phyloP scores from a whole-genome alignment of 2,797 vertebrate species.

The Argentina silus region DNA sequence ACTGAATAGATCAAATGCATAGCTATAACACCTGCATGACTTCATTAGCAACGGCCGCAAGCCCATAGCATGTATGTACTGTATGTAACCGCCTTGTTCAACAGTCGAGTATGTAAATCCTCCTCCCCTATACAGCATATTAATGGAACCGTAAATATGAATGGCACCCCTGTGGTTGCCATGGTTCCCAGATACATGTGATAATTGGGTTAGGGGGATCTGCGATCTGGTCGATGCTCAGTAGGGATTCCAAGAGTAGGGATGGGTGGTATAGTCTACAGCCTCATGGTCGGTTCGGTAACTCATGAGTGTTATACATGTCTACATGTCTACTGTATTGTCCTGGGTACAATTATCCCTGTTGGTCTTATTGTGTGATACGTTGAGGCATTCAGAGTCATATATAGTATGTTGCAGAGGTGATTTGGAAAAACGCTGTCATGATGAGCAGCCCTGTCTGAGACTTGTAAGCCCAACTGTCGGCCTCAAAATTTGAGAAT shows the following conservation, averaged over 20 bases:
- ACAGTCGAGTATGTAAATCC: constrained; percentile 2
- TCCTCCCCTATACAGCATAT: neutral
- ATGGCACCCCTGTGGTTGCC: constrained; percentile 62
- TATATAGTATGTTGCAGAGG: too few relatives aligned
- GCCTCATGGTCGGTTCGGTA: neutral
- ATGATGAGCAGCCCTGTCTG: too few relatives aligned
- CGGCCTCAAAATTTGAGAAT: too few relatives aligned
- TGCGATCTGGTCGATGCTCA: constrained; percentile 28
- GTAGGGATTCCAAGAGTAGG: neutral
- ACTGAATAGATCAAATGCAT: too few relatives aligned
- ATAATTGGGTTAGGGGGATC: constrained; percentile 59
- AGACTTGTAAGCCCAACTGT: too few relatives aligned
- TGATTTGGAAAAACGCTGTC: too few relatives aligned
- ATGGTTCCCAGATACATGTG: constrained; percentile 65
- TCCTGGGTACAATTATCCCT: neutral
- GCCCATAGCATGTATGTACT: neutral
- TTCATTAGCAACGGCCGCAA: too few relatives aligned
- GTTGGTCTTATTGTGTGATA: neutral
- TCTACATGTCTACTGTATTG: neutral
- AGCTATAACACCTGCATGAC: too few relatives aligned
- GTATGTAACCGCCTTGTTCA: neutral
- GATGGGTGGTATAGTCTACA: neutral
- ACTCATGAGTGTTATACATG: neutral
- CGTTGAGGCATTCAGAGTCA: too few relatives aligned
- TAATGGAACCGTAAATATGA: constrained; percentile 30